These are phyloP conservation scores for Cynopterus sphinx DNA, from an alignment of 2,797 vertebrate species.

Conservation along the genomic window DNA sequence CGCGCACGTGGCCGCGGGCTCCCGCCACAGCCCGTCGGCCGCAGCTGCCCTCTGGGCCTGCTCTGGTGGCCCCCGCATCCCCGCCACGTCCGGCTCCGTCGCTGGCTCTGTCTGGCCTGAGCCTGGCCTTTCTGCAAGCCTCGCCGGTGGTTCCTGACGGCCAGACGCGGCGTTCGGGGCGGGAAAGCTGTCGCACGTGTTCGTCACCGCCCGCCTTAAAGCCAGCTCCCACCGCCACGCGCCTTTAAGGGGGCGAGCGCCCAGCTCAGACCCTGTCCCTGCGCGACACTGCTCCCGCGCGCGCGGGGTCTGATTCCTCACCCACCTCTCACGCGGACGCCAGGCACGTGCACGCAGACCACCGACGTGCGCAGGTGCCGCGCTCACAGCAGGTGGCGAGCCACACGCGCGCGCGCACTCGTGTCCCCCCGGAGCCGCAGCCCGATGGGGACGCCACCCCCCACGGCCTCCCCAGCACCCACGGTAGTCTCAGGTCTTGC, in stretches of 20 bases:
- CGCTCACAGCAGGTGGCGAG: background rate
- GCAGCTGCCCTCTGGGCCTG: too few relatives aligned
- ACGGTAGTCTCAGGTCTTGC: accelerated
- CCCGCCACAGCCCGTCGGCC: too few relatives aligned
- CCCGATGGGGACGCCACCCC: background rate
- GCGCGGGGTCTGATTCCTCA: too few relatives aligned
- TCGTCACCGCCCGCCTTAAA: background rate
- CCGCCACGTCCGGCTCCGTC: accelerated
- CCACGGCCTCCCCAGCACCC: accelerated
- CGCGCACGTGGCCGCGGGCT: too few relatives aligned
- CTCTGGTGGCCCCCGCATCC: background rate
- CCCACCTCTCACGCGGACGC: accelerated
- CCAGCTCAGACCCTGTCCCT: accelerated
- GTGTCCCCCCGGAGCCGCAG: background rate
- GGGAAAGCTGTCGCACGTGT: too few relatives aligned
- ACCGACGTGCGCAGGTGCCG: background rate
- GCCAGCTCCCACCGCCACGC: accelerated
- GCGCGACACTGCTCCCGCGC: background rate
- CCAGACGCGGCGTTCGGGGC: accelerated
- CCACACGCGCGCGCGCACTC: too few relatives aligned
- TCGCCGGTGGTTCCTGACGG: accelerated
- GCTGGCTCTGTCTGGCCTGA: too few relatives aligned
- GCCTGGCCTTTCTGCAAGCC: too few relatives aligned
- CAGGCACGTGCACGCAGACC: accelerated
- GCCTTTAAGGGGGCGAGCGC: too few relatives aligned